phyloP scores from a whole-genome alignment of 2,888 invertebrate genomes.

The Pseudococcus longispinus region DNA sequence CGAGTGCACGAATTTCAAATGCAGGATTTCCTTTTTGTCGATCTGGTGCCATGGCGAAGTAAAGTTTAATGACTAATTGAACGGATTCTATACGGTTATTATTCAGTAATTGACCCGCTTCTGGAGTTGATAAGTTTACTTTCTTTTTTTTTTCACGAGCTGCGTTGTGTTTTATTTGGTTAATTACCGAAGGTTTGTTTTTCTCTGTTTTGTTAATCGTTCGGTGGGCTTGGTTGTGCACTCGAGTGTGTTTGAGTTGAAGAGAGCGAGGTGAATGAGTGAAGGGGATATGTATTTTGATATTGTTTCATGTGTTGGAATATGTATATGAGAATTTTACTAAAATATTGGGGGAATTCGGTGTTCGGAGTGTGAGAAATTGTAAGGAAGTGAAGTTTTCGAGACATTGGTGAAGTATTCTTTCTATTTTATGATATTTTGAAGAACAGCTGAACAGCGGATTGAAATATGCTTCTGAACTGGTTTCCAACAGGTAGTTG shows the following conservation, averaged over 20 bases:
- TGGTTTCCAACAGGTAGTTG: no score
- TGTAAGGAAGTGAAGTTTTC: no score
- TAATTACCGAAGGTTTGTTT: neutral
- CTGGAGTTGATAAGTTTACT: neutral
- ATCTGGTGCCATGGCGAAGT: neutral
- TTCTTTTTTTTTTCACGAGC: neutral
- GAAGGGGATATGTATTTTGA: no score
- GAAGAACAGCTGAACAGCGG: no score
- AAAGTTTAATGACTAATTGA: slow-evolving; percentile 8
- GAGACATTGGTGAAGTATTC: no score
- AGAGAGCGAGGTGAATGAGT: neutral
- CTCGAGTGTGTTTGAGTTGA: neutral
- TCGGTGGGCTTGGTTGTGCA: neutral
- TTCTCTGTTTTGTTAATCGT: neutral
- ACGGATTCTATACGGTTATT: neutral
- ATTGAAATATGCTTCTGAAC: no score
- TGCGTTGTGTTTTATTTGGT: neutral
- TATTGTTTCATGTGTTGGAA: no score
- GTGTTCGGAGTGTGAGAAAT: no score
- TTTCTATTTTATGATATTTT: no score
- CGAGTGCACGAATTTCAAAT: slow-evolving; percentile 7
- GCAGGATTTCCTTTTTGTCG: slow-evolving; percentile 18
- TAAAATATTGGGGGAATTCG: no score
- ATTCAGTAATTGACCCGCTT: slow-evolving; percentile 22
- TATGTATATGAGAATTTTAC: no score